Conservation (phyloP, 1,140 invertebrate genomes). For the Babylonia areolata region DNA sequence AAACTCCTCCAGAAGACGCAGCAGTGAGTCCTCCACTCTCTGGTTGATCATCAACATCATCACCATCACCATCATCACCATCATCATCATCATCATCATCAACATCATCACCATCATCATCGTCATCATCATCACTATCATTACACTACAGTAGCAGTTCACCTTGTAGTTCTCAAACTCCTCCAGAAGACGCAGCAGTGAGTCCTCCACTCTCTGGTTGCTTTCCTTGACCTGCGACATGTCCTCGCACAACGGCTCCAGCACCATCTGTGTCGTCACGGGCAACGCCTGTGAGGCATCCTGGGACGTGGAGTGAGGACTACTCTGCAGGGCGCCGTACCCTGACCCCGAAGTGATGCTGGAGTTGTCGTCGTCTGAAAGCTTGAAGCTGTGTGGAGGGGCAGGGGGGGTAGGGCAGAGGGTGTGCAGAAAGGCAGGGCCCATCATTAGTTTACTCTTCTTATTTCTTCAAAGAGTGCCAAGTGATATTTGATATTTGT, state of each 20-base stretch:
- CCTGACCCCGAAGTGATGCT: constrained; percentile 76
- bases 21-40: no score
- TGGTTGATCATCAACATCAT: no score
- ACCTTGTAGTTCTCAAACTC: constrained; percentile 78
- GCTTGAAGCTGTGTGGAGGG: constrained; percentile 75
- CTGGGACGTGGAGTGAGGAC: constrained; percentile 65
- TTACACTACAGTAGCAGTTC: not conserved
- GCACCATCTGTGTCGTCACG: constrained; percentile 39
- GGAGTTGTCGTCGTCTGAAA: constrained; percentile 75
- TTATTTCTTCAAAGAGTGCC: not conserved
- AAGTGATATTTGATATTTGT: no score
- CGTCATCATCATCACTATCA: no score
- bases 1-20: no score
- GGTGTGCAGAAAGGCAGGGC: no score
- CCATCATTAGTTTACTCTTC: no score
- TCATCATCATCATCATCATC: no score
- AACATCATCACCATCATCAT: no score
- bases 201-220: constrained; percentile 76
- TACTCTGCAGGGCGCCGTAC: constrained; percentile 62
- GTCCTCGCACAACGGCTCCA: constrained; percentile 61
- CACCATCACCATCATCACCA: no score
- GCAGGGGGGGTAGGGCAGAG: no score
- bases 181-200: constrained; percentile 81
- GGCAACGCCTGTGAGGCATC: constrained; percentile 57
- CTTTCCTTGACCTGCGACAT: constrained; percentile 54